Base-by-base conservation (phyloP, 2,888 invertebrate genomes). In the Prosopocoilus inquinatus region DNA sequence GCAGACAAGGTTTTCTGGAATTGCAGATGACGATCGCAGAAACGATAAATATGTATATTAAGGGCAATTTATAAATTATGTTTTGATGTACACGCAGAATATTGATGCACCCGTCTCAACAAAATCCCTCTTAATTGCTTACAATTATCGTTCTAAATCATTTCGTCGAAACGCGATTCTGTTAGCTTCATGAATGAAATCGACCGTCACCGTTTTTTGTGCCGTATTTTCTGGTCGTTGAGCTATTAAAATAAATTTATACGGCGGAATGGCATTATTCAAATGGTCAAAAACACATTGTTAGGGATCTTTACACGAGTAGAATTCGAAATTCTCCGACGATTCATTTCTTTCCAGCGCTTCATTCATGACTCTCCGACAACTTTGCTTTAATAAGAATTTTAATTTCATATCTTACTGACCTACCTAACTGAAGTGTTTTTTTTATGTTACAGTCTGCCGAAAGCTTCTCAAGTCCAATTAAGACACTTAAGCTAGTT, bases 161-260 rank as follows among this genome's bases (percentile, higher is more conserved):
- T 53, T 32, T 53, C 48, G 39, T 41, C 47, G 53, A 16, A 41
- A 41, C 41, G 9, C 20, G 20, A 20, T 20, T 20, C 20, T 20
- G 20, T 20, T 20, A 28, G 20, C 41, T 41, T 47, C 47, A 35
- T 53, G 48, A 53, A 48, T 48, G 53, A 53, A 35, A 34, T 20
- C 48, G 13, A 47, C 34, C 9, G 43, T 47, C 13, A 13, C 32
- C 33, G 33, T 53, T 35, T 48, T 35, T 53, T 43, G 41, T 41
- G 41, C 33, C 47, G 48, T 53, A 53, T 48, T 53, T 53, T 43
- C 35, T 35, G 53, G 20, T 16, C 43, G 39, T 16, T 36, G 33
- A 47, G 48, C 53, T 47, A 53, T 53, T 53, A 53, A 53, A 53
- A 53, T 53, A 53, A 48, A 53, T 53, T 53, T 53, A 53, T 53